A percentile compares a stretch with the other conserved stretches of the same genome.
Conservation (phyloP, 2,888 invertebrate genomes). For the Diarsia dahlii region DNA sequence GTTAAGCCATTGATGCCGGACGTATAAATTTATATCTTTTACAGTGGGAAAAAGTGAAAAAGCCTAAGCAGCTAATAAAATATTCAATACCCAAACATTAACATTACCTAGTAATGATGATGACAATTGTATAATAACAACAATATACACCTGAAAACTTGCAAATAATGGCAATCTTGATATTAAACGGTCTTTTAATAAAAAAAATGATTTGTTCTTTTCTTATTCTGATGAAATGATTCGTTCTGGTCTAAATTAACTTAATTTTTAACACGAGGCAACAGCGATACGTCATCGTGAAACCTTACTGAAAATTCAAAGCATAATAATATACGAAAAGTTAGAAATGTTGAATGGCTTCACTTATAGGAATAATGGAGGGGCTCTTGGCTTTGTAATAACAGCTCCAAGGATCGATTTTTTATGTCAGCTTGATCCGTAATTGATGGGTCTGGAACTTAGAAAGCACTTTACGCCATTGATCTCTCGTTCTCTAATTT, state of each 20-base stretch:
- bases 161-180: not conserved
- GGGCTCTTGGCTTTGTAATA: not conserved
- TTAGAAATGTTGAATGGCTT: slow-evolving; percentile 24
- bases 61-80: too few species aligned
- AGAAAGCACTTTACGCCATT: too few species aligned
- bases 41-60: too few species aligned
- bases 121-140: not conserved
- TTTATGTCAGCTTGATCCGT: not conserved
- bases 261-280: not conserved
- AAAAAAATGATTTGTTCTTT: too few species aligned
- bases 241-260: not conserved
- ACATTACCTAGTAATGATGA: not conserved
- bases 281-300: slow-evolving; percentile 6
- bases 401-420: not conserved
- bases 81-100: too few species aligned
- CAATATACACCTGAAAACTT: not conserved
- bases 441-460: too few species aligned
- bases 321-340: not conserved
- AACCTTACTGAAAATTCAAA: slow-evolving; percentile 31
- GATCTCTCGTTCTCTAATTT: too few species aligned
- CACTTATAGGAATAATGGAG: not conserved
- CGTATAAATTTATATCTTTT: too few species aligned
- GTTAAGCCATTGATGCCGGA: too few species aligned
- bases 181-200: not conserved
- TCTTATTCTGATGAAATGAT: too few species aligned